Percentiles rank a stretch among this genome's conserved stretches.
Evolutionary conservation across 1,140 invertebrate species (phyloP).

Genomic region (Drosophila pruinosa): DNA sequence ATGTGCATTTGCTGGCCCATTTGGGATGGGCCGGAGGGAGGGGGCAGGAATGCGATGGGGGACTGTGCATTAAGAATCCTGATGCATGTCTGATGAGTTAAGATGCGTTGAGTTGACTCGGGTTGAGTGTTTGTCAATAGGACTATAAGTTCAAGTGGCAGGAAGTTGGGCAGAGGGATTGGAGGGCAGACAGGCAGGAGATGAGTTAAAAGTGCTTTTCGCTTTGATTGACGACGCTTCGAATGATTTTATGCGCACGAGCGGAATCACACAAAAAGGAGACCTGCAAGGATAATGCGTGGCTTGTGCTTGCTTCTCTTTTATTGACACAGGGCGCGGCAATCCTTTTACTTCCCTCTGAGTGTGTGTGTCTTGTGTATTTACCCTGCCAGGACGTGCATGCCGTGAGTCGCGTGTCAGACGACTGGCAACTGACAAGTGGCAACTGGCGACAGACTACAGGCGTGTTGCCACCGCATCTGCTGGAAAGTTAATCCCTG

Average conservation of each 20-base stretch:
- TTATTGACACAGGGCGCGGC: conserved; percentile 61
- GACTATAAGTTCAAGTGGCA: conserved; percentile 41
- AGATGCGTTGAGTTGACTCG: conserved; percentile 42
- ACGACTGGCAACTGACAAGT: conserved; percentile 3
- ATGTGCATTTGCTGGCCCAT: conserved; percentile 73
- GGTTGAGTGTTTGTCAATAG: conserved; percentile 48
- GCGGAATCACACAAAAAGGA: conserved; percentile 46
- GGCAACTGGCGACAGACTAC: conserved; percentile 10
- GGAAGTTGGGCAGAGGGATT: neutral
- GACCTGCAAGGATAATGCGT: conserved; percentile 71
- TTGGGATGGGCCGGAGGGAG: too few species aligned
- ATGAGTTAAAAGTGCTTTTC: conserved; percentile 58
- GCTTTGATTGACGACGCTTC: conserved; percentile 74
- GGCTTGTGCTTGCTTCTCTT: conserved; percentile 47
- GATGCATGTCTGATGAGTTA: conserved; percentile 76
- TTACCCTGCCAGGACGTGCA: conserved; percentile 58
- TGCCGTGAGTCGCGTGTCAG: conserved; percentile 69
- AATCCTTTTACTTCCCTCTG: conserved; percentile 54
- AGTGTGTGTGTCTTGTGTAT: conserved; percentile 41
- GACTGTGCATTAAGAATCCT: conserved; percentile 45
- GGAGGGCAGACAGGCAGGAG: neutral
- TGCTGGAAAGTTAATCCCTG: conserved; percentile 74
- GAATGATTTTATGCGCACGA: conserved; percentile 79
- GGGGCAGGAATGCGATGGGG: neutral
- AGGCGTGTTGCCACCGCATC: conserved; percentile 44